These are phyloP conservation scores for Chunga burmeisteri DNA, from an alignment of 2,113 vertebrate genomes.

Conservation along the genomic window DNA sequence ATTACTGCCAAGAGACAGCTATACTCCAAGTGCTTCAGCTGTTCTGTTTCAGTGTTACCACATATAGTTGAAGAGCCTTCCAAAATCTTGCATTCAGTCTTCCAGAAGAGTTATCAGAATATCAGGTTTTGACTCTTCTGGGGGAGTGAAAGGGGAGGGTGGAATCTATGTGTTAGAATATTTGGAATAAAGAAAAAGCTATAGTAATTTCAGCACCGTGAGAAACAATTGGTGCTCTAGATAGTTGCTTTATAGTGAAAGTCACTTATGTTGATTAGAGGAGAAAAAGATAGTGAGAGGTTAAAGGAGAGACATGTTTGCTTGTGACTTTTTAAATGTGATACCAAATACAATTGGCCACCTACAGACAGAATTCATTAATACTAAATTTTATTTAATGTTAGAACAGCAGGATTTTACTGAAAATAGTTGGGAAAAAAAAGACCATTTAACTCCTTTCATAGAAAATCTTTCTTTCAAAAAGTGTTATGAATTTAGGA, in stretches of 20 bases:
- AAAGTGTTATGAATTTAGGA: background rate
- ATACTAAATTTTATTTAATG: slow-evolving; percentile 34
- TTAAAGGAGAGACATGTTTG: background rate
- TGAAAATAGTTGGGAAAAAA: background rate
- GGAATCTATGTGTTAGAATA: background rate
- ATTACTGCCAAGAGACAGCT: slow-evolving; percentile 8
- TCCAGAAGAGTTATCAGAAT: background rate
- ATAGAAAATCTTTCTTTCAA: background rate
- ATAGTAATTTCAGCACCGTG: background rate
- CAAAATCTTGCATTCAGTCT: background rate
- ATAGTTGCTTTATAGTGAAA: background rate
- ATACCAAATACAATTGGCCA: background rate
- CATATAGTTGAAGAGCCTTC: background rate
- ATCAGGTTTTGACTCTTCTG: background rate
- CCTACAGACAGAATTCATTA: slow-evolving; percentile 27
- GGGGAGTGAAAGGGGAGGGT: background rate
- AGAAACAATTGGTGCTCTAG: background rate
- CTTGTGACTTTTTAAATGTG: background rate
- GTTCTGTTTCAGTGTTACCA: background rate
- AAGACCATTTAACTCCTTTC: background rate
- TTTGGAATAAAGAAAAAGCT: background rate
- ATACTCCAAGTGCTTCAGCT: background rate
- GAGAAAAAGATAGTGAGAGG: background rate
- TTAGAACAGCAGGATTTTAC: background rate
- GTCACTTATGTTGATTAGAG: background rate